These are phyloP conservation scores for Samia ricini DNA, from an alignment of 1,140 invertebrate species.

Conservation along the genomic window DNA sequence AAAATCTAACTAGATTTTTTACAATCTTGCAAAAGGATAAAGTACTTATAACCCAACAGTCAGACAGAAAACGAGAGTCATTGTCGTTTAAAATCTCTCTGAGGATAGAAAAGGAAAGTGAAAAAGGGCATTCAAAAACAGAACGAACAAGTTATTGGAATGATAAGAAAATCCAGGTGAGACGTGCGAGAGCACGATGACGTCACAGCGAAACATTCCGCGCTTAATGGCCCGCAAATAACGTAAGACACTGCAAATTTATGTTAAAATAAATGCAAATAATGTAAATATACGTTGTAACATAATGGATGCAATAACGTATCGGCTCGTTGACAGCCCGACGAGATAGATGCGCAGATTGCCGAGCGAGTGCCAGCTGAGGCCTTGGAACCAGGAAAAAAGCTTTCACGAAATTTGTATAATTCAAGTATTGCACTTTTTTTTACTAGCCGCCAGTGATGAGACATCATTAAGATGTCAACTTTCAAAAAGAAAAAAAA, in stretches of 20 bases:
- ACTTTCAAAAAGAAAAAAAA: no score
- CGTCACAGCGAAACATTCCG: not conserved
- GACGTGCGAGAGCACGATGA: not conserved
- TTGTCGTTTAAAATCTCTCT: no score
- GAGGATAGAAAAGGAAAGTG: not conserved
- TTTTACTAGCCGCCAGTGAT: no score
- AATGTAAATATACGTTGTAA: not conserved
- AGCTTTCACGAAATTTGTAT: not conserved
- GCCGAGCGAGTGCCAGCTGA: not conserved
- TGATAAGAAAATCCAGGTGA: not conserved
- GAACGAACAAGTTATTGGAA: not conserved
- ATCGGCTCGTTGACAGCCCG: not conserved
- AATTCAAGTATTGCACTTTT: no score
- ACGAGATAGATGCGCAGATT: not conserved
- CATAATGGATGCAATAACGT: constrained; percentile 1
- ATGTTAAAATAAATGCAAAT: constrained; percentile 1
- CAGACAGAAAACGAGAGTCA: no score
- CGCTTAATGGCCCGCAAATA: not conserved
- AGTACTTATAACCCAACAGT: no score
- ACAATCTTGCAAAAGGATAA: no score
- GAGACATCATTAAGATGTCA: no score
- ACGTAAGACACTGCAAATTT: not conserved
- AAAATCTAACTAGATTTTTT: no score
- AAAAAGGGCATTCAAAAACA: not conserved
- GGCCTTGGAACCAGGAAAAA: not conserved